Conservation (phyloP, 2,888 invertebrate genomes). For the Stegophylla sp. region DNA sequence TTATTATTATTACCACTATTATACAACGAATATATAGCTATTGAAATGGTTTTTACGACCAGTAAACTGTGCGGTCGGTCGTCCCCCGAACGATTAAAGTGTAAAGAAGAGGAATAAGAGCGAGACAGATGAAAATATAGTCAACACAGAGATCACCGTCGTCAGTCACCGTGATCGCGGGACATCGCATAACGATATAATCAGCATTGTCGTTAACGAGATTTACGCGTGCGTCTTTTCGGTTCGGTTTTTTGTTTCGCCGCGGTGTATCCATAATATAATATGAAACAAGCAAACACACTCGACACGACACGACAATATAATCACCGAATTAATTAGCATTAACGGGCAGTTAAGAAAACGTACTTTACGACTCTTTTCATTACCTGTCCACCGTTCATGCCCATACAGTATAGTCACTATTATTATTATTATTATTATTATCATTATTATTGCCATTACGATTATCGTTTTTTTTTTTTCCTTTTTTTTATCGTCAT, state of each 20-base stretch:
- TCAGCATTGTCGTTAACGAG: constrained; percentile 20
- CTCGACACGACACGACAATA: constrained; percentile 29
- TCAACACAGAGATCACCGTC: background rate
- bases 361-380: constrained; percentile 42
- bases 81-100: background rate
- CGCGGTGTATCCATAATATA: too few species aligned
- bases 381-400: background rate
- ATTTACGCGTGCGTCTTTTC: constrained; percentile 5
- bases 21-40: constrained; percentile 23
- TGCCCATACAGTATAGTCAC: background rate
- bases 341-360: constrained; percentile 43
- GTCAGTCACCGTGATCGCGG: background rate
- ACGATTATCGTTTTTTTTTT: too few species aligned
- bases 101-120: background rate
- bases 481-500: too few species aligned
- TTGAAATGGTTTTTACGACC: constrained; percentile 40
- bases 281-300: constrained; percentile 1
- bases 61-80: constrained; percentile 1
- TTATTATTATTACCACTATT: background rate
- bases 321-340: constrained; percentile 55
- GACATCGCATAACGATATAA: constrained; percentile 27
- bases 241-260: background rate
- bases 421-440: background rate
- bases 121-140: too few species aligned
- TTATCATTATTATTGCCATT: background rate